Conservation (phyloP, 2,113 vertebrate species). For the Tragelaphus imberbis region DNA sequence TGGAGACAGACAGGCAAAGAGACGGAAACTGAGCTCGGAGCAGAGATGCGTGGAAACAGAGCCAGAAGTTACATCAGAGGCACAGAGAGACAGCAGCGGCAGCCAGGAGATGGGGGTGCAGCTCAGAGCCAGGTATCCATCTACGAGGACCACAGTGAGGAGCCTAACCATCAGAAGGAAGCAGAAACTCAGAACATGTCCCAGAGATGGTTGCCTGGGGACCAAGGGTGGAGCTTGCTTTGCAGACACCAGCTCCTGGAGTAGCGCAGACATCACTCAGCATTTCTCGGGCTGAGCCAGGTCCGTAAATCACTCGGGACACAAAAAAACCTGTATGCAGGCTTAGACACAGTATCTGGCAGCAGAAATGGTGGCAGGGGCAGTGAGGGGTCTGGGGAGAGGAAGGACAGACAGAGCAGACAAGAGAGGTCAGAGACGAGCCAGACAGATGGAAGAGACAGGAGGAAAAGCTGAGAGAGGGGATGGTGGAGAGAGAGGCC, state of each 20-base stretch:
- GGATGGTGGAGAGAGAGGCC: no score
- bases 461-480: background rate
- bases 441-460: background rate
- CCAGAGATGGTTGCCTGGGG: background rate
- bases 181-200: background rate
- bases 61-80: background rate
- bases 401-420: background rate
- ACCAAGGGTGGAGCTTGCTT: background rate
- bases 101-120: background rate
- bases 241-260: background rate
- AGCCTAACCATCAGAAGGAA: background rate
- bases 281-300: background rate
- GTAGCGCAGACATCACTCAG: background rate
- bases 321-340: background rate
- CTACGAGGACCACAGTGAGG: background rate
- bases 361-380: background rate
- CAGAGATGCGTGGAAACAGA: background rate
- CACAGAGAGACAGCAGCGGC: background rate
- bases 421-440: background rate
- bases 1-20: background rate
- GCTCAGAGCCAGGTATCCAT: background rate
- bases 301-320: background rate
- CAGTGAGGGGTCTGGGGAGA: background rate
- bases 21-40: background rate
- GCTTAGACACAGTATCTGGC: background rate